These are phyloP conservation scores for Takifugu rubripes DNA, from an alignment of 2,797 vertebrate species.

Conservation along the genomic window DNA sequence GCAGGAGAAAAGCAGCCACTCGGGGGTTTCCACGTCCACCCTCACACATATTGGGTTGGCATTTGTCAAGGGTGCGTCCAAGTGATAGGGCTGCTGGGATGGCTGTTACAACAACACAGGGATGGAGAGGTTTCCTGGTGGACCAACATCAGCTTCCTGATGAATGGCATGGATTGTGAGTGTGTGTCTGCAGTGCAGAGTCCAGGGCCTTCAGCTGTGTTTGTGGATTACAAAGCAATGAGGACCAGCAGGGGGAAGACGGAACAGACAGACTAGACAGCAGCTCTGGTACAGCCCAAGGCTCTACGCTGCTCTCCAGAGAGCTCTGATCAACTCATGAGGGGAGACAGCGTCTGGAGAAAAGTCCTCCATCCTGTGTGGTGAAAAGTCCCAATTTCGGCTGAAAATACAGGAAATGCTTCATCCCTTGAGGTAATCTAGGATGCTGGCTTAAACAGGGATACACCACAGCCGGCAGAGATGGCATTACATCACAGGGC, in stretches of 20 bases:
- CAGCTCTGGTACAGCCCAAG: constrained; percentile 36
- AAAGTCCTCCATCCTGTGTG: constrained; percentile 26
- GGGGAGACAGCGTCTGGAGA: constrained; percentile 19
- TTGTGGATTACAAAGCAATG: constrained; percentile 49
- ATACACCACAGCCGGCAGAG: constrained; percentile 7
- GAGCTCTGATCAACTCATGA: constrained; percentile 43
- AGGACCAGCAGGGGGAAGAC: constrained; percentile 40
- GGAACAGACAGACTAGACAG: constrained; percentile 40
- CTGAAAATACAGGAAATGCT: constrained; percentile 19
- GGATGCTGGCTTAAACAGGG: constrained; percentile 26
- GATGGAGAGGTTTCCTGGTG: not conserved
- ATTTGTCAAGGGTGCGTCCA: not conserved
- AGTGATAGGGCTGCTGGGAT: not conserved
- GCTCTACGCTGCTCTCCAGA: constrained; percentile 40
- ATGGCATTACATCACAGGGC: constrained; percentile 31
- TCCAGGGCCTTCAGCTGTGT: constrained; percentile 15
- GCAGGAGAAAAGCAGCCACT: no score
- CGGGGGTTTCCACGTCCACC: no score
- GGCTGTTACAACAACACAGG: not conserved
- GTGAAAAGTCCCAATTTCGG: constrained; percentile 35
- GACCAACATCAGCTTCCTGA: not conserved
- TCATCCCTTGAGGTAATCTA: constrained; percentile 13
- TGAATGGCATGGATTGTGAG: not conserved
- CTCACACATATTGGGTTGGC: no score
- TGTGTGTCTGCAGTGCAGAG: constrained; percentile 14